Conservation (phyloP, 1,140 invertebrate species). For the Augochlora pura region DNA sequence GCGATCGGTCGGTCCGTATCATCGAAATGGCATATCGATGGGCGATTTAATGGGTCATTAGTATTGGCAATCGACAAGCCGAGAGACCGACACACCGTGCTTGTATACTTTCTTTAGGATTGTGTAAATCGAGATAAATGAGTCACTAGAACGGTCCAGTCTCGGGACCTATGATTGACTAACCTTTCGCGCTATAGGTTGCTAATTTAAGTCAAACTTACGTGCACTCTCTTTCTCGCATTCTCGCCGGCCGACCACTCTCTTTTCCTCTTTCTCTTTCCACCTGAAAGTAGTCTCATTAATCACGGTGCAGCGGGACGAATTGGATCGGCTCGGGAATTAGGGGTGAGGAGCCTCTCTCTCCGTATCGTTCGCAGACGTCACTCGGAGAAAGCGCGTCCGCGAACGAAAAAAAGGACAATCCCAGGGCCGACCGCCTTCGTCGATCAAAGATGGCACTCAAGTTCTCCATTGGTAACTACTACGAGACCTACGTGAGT, state of each 20-base stretch:
- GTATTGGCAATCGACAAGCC: constrained; percentile 32
- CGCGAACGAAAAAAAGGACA: constrained; percentile 3
- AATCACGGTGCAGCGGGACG: constrained; percentile 70
- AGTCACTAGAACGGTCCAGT: constrained; percentile 68
- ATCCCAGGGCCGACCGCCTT: neutral
- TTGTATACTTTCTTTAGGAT: constrained; percentile 33
- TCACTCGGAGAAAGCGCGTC: constrained; percentile 38
- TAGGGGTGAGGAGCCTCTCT: constrained; percentile 39
- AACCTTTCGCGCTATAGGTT: constrained; percentile 77
- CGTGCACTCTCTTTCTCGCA: constrained; percentile 59
- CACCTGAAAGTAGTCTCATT: constrained; percentile 65
- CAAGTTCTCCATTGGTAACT: constrained; percentile 76
- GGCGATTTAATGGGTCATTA: constrained; percentile 33
- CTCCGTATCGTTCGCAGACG: constrained; percentile 16
- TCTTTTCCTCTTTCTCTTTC: constrained; percentile 63
- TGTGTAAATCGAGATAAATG: constrained; percentile 68
- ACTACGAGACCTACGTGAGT: constrained; percentile 78
- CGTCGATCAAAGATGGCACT: constrained; percentile 67
- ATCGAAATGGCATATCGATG: constrained; percentile 5
- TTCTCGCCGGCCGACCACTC: constrained; percentile 41
- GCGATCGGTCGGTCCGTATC: neutral
- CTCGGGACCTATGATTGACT: constrained; percentile 63
- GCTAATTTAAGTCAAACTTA: constrained; percentile 78
- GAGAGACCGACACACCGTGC: constrained; percentile 9
- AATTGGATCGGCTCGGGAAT: constrained; percentile 64